Percentiles rank a stretch among this genome's conserved stretches.
These are phyloP conservation scores for Nothobranchius furzeri DNA, from an alignment of 2,113 vertebrate genomes.

Conservation along the genomic window DNA sequence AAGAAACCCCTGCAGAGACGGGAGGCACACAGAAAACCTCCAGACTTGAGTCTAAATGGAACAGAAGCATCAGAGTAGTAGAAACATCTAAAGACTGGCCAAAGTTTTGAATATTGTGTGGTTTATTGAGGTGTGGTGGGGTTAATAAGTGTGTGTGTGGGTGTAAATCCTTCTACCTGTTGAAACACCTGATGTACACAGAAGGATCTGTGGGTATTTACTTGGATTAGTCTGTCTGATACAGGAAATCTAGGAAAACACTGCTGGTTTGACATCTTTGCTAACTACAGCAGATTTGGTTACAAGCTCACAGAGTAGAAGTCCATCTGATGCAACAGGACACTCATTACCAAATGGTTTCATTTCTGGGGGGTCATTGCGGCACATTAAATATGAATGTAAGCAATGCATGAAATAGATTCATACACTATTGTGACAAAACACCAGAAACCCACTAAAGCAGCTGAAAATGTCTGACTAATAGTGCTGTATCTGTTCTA, in stretches of 20 bases:
- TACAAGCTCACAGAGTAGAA: conserved; percentile 58
- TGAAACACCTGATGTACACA: conserved; percentile 49
- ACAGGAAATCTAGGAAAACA: conserved; percentile 9
- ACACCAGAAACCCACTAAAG: too few relatives aligned
- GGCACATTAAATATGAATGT: neutral
- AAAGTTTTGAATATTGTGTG: conserved; percentile 1
- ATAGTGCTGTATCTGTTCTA: too few relatives aligned
- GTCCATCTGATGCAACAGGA: conserved; percentile 50
- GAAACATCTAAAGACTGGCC: too few relatives aligned
- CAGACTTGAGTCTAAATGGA: neutral
- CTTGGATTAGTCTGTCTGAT: conserved; percentile 27
- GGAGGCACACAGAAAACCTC: conserved; percentile 14
- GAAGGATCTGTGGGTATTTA: conserved; percentile 41
- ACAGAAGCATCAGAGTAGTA: too few relatives aligned
- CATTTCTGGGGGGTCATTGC: too few relatives aligned
- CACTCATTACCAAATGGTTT: neutral
- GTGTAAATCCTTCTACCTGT: conserved; percentile 24
- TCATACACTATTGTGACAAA: too few relatives aligned
- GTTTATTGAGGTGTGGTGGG: conserved; percentile 53
- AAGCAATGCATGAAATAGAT: neutral
- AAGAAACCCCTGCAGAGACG: conserved; percentile 12
- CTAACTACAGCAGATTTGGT: conserved; percentile 24
- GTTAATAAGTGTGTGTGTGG: conserved; percentile 10
- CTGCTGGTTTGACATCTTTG: neutral
- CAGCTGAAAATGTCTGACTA: too few relatives aligned